Evolutionary conservation across 2,113 vertebrate genomes (phyloP).

Genomic region (Australoheros scitulus): DNA sequence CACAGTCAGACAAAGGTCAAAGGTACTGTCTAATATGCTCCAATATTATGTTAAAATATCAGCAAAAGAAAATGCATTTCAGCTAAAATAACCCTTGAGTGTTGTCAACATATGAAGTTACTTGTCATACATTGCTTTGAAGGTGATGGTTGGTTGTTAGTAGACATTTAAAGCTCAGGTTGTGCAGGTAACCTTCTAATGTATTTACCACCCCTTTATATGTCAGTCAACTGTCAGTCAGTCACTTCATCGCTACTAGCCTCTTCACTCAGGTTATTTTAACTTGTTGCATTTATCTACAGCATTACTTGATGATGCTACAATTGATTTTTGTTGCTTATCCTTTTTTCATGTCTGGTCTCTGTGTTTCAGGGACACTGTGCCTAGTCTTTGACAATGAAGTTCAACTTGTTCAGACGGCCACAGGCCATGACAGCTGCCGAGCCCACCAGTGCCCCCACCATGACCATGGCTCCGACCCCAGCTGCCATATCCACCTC

Average conservation of each 20-base stretch:
- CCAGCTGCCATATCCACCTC: slow-evolving; percentile 69
- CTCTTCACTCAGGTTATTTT: not conserved
- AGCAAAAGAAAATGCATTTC: not conserved
- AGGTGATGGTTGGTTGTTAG: not conserved
- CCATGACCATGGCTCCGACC: slow-evolving; percentile 70
- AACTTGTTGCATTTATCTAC: not conserved
- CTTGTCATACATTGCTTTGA: not conserved
- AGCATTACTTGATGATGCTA: not conserved
- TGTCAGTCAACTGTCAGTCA: too few relatives aligned
- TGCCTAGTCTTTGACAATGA: slow-evolving; percentile 82
- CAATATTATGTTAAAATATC: too few relatives aligned
- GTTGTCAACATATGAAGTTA: not conserved
- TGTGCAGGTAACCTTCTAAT: not conserved
- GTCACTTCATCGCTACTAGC: not conserved
- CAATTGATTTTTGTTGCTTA: not conserved
- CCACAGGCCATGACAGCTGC: slow-evolving; percentile 76
- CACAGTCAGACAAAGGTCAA: too few relatives aligned
- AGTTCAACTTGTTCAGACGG: slow-evolving; percentile 87
- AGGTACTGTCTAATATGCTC: too few relatives aligned
- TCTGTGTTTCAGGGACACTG: slow-evolving; percentile 53
- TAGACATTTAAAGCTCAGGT: not conserved
- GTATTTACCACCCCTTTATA: not conserved
- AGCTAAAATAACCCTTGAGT: not conserved
- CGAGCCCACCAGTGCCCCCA: slow-evolving; percentile 75
- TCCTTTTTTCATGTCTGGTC: not conserved